Conservation (phyloP, 2,113 vertebrate species). For the Solea solea region DNA sequence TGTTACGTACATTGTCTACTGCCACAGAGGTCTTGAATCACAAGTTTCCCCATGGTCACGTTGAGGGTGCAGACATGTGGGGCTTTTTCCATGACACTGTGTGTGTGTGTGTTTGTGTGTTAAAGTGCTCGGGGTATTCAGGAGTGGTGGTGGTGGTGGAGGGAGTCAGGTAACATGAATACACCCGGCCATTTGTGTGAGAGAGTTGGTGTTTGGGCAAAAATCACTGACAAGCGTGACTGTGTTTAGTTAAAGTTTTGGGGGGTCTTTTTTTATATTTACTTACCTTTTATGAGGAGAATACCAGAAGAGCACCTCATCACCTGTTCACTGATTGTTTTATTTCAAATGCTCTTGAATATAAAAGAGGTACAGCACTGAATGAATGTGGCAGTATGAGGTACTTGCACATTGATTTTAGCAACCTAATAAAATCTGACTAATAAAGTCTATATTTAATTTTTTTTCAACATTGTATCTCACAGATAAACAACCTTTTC, state of each 20-base stretch:
- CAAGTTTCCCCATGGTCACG: too few species aligned
- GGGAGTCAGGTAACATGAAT: slow-evolving; percentile 13
- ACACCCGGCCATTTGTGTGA: slow-evolving; percentile 7
- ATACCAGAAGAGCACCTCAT: background rate
- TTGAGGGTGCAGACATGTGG: slow-evolving; percentile 9
- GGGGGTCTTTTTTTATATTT: slow-evolving; percentile 15
- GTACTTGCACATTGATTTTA: too few species aligned
- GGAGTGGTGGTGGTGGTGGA: slow-evolving; percentile 14
- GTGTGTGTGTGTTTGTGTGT: slow-evolving; percentile 42
- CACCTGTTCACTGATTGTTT: slow-evolving; percentile 11
- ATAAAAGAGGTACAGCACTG: background rate
- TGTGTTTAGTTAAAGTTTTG: slow-evolving; percentile 39
- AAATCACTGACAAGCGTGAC: slow-evolving; percentile 33
- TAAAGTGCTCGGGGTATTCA: slow-evolving; percentile 46
- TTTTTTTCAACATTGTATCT: too few species aligned
- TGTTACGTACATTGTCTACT: slow-evolving; percentile 1
- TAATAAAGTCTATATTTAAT: too few species aligned
- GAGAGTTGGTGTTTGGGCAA: slow-evolving; percentile 9
- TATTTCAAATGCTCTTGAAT: background rate
- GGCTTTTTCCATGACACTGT: slow-evolving; percentile 26
- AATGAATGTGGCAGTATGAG: background rate
- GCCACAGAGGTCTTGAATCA: slow-evolving; percentile 37
- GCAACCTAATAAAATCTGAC: too few species aligned
- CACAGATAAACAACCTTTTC: too few species aligned
- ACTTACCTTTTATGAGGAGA: slow-evolving; percentile 70